phyloP scores from a whole-genome alignment of 1,140 invertebrate species.

The Cheumatopsyche charites region DNA sequence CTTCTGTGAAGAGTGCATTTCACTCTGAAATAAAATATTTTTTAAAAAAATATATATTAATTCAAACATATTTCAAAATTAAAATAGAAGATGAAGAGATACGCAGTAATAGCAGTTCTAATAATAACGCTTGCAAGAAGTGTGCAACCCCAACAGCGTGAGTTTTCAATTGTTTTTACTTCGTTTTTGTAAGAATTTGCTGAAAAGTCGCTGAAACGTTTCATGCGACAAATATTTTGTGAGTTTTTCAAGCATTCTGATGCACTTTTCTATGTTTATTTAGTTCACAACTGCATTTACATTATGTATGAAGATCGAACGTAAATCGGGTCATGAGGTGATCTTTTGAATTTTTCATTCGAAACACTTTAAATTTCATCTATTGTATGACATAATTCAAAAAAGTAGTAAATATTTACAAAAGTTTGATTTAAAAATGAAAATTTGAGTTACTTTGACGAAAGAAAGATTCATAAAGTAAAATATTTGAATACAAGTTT shows the following conservation, averaged over 20 bases:
- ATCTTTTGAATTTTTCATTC: background rate
- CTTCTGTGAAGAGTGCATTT: background rate
- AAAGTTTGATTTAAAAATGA: too few relatives aligned
- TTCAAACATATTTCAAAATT: too few relatives aligned
- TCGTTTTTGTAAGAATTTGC: background rate
- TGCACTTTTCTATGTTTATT: background rate
- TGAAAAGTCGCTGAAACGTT: too few relatives aligned
- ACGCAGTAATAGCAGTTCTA: background rate
- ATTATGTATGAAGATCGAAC: background rate
- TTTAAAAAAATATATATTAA: too few relatives aligned
- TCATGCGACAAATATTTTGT: too few relatives aligned
- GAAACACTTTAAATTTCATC: background rate
- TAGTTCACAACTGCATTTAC: background rate
- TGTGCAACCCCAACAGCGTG: slow-evolving; percentile 18
- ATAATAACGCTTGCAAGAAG: background rate
- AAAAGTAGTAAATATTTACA: background rate
- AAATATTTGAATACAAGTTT: too few relatives aligned
- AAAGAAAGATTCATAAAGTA: too few relatives aligned
- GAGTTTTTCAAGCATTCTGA: background rate
- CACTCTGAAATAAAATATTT: background rate
- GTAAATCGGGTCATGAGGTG: background rate
- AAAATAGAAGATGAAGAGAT: too few relatives aligned
- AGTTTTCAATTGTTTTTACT: background rate
- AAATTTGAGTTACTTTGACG: too few relatives aligned
- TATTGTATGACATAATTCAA: background rate